These are phyloP conservation scores for Enteromius fasciolatus DNA, from an alignment of 2,797 vertebrate species.

Conservation along the genomic window DNA sequence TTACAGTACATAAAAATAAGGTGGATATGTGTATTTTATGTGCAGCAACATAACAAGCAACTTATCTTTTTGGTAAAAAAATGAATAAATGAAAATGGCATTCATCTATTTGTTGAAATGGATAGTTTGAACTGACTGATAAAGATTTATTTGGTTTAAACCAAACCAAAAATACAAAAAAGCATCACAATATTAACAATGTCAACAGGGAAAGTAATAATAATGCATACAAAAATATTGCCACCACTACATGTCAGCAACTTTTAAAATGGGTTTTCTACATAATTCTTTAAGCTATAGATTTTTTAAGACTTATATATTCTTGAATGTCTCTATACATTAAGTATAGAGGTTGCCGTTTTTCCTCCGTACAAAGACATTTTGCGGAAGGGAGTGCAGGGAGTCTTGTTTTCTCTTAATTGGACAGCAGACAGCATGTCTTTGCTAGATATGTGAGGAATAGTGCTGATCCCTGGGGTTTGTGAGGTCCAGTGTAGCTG, in stretches of 20 bases:
- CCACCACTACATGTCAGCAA: not conserved
- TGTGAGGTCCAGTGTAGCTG: conserved; percentile 27
- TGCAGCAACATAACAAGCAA: too few species aligned
- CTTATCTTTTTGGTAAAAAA: too few species aligned
- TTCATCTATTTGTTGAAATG: not conserved
- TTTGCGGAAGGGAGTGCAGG: conserved; percentile 24
- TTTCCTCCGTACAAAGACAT: not conserved
- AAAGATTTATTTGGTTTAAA: too few species aligned
- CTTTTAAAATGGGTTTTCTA: not conserved
- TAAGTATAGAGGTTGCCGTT: not conserved
- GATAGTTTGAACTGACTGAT: not conserved
- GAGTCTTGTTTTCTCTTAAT: conserved; percentile 49
- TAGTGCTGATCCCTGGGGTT: conserved; percentile 43
- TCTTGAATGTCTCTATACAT: not conserved
- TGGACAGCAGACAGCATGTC: conserved; percentile 48
- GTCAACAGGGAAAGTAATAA: not conserved
- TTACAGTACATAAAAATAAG: not conserved
- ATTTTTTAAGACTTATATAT: conserved; percentile 11
- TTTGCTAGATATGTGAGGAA: conserved; percentile 43
- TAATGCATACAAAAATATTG: not conserved
- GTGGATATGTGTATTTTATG: not conserved
- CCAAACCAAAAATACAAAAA: not conserved
- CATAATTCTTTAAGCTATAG: not conserved
- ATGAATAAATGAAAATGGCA: not conserved
- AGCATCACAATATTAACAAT: not conserved